These are phyloP conservation scores for Anser brachyrhynchus DNA, from an alignment of 2,113 vertebrate species.

Conservation along the genomic window DNA sequence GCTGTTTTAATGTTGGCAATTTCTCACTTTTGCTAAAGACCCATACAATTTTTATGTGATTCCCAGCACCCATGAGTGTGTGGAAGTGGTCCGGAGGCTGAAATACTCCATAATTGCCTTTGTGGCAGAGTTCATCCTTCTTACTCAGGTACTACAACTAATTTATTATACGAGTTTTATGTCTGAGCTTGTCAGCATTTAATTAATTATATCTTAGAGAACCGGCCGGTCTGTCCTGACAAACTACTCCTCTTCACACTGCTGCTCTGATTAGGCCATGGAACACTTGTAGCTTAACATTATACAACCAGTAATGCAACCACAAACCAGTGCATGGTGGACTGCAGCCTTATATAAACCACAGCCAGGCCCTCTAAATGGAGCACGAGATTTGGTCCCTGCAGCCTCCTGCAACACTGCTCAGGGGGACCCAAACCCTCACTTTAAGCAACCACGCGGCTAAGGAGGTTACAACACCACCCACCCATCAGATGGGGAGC, in stretches of 20 bases:
- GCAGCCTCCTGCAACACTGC: background rate
- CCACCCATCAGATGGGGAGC: background rate
- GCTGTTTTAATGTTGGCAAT: background rate
- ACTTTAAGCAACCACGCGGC: background rate
- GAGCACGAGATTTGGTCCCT: background rate
- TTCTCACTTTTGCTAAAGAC: conserved; percentile 16
- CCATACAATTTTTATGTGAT: background rate
- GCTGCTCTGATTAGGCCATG: background rate
- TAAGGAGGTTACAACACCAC: background rate
- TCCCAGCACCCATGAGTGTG: background rate
- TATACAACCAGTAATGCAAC: background rate
- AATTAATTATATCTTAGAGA: conserved; percentile 35
- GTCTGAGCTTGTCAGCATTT: conserved; percentile 34
- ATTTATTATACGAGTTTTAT: conserved; percentile 30
- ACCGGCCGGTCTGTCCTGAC: background rate
- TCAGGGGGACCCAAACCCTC: background rate
- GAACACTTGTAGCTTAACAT: background rate
- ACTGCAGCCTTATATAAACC: background rate
- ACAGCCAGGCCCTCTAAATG: accelerated
- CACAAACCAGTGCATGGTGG: background rate
- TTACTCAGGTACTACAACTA: conserved; percentile 36
- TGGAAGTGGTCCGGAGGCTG: conserved; percentile 23
- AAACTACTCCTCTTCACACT: background rate
- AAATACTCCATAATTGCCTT: conserved; percentile 36
- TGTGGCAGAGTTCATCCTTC: conserved; percentile 1